phyloP scores from a whole-genome alignment of 2,113 vertebrate genomes.

The Myotis brandtii region DNA sequence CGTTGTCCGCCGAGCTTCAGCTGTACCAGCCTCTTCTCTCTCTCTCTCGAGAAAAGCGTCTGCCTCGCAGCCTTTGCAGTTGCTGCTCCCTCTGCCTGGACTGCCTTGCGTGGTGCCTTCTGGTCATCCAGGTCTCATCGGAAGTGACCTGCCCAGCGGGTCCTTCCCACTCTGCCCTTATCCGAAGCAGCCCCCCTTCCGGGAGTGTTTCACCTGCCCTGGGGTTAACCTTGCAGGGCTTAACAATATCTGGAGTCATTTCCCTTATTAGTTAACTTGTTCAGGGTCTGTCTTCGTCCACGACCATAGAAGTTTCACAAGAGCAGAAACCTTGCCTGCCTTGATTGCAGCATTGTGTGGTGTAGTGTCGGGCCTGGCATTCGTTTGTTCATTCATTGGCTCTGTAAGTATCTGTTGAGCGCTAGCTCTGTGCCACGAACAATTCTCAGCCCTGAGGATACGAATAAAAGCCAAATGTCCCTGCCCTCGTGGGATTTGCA shows the following conservation, averaged over 20 bases:
- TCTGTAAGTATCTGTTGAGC: not conserved
- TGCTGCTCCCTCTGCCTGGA: not conserved
- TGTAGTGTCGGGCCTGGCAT: not conserved
- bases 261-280: not conserved
- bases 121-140: not conserved
- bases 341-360: not conserved
- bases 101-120: not conserved
- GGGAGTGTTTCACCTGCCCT: not conserved
- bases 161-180: not conserved
- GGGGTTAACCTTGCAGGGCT: not conserved
- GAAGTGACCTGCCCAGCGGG: not conserved
- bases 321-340: not conserved
- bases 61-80: not conserved
- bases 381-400: not conserved
- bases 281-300: not conserved
- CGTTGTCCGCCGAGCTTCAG: not conserved
- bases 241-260: not conserved
- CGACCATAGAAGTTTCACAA: not conserved
- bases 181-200: not conserved
- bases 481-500: not conserved
- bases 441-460: not conserved
- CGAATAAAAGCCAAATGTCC: not conserved
- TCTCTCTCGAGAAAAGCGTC: not conserved
- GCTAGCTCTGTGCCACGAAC: not conserved
- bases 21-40: not conserved